Base-by-base conservation (phyloP, 2,888 invertebrate genomes). In the Uloborus plumipes region DNA sequence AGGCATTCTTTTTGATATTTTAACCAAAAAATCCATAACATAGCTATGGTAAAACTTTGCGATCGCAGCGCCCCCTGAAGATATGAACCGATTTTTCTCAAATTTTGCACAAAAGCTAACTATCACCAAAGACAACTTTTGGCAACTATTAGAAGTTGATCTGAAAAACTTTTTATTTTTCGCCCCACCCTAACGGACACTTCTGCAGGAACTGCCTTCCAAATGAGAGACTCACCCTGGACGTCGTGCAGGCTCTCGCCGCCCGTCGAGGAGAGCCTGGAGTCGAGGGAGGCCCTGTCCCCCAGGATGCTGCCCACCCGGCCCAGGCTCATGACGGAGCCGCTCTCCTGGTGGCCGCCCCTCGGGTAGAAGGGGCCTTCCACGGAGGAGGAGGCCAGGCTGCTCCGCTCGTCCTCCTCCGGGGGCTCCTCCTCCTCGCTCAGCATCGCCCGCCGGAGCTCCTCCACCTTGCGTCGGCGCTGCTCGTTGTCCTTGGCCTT, bases 271-370 rank as follows among this genome's bases (percentile, higher is more conserved):
- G 83, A 83, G 62, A 73, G 77, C 55, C 64, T 51, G 47, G 77
- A 77, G 31, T 83, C 73, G 16, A 61, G 20, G 14, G 83, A 83
- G 50, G 80, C 84, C n/a, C 58, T 64, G 7, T 75, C 94, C 77
- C 93, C 93, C 85, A 95, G 91, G 88, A 95, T 93, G 86, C 94
- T 91, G 47, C 95, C 95, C 85, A 95, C 93, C 71, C 87, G 95
- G 91, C 95, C 95, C 79, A 96, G 90, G 67, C 96, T 96, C 86
- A 95, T 94, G 92, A 96, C 94, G 88, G 95, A 95, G 89, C 95
- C 95, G 0, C 75, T 69, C 26, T 86, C 84, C 83, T 9, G 82
- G 53, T 26, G 71, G 76, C 16, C 53, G 55, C 16, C 71, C 82
- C 49, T 66, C 4, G 78, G 79, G 20, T 75, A 79, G 13, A 84